A percentile compares a stretch with the other conserved stretches of the same genome.
Conservation (phyloP, 92 coral and sea anemone genomes). For the Plumapathes pennacea region DNA sequence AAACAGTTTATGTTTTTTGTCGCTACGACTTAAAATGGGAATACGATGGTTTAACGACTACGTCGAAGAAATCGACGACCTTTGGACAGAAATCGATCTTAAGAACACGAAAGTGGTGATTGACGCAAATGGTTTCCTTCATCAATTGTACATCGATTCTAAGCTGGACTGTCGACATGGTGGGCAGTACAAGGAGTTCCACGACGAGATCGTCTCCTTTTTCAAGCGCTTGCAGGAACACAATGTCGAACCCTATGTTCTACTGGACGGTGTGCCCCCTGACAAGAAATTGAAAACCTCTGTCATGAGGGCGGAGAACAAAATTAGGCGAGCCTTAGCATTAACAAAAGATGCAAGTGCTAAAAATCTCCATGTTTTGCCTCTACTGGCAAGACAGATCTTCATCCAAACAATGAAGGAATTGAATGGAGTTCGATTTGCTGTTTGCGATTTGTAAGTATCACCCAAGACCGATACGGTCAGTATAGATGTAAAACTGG, state of each 20-base stretch:
- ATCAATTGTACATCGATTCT: slow-evolving; percentile 39
- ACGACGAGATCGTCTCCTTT: slow-evolving; percentile 46
- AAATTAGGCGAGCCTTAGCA: slow-evolving; percentile 19
- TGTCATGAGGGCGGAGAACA: slow-evolving; percentile 31
- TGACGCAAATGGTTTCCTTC: slow-evolving; percentile 68
- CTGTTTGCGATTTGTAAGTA: slow-evolving; percentile 82
- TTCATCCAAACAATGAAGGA: slow-evolving; percentile 57
- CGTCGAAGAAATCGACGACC: slow-evolving; percentile 33
- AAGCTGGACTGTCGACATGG: slow-evolving; percentile 68
- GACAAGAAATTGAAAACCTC: slow-evolving; percentile 67
- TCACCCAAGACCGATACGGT: no score
- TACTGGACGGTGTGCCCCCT: slow-evolving; percentile 76
- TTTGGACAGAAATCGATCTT: slow-evolving; percentile 60
- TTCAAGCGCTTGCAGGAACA: slow-evolving; percentile 49
- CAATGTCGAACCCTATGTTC: slow-evolving; percentile 59
- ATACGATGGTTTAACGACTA: slow-evolving; percentile 67
- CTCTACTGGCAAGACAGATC: slow-evolving; percentile 39
- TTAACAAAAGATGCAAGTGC: slow-evolving; percentile 18
- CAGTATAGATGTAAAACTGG: no score
- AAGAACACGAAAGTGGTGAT: slow-evolving; percentile 64
- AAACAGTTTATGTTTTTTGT: no score
- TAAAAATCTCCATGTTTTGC: slow-evolving; percentile 30
- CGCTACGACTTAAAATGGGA: no score
- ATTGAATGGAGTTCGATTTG: slow-evolving; percentile 51
- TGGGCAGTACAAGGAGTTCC: slow-evolving; percentile 73